Evolutionary conservation across 2,797 vertebrate species (phyloP).

Genomic region (Rhinogobio ventralis): DNA sequence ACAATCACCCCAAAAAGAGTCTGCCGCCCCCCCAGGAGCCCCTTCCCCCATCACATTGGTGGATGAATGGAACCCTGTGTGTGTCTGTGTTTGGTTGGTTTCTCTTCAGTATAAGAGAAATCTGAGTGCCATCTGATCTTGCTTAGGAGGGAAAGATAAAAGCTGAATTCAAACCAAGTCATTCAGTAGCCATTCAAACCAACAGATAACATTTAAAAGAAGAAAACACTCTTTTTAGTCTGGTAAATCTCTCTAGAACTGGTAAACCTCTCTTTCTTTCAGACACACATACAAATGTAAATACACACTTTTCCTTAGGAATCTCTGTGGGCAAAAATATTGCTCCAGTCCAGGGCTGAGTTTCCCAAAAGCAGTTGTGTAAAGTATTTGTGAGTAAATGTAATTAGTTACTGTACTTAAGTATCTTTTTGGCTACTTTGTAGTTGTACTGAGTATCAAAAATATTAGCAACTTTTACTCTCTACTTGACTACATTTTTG

Average conservation of each 20-base stretch:
- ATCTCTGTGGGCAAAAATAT: not conserved
- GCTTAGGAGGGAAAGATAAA: conserved; percentile 44
- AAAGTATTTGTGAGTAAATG: too few relatives aligned
- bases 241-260: not conserved
- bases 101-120: conserved; percentile 25
- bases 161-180: conserved; percentile 40
- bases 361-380: too few relatives aligned
- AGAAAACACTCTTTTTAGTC: not conserved
- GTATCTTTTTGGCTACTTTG: too few relatives aligned
- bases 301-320: not conserved
- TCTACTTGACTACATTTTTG: too few relatives aligned
- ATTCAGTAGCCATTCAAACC: conserved; percentile 42
- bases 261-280: not conserved
- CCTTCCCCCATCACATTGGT: conserved; percentile 35
- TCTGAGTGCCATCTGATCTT: conserved; percentile 46
- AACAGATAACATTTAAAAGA: conserved; percentile 39
- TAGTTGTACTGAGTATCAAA: too few relatives aligned
- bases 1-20: conserved; percentile 41
- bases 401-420: too few relatives aligned
- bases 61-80: conserved; percentile 53
- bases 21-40: not conserved
- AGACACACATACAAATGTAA: not conserved
- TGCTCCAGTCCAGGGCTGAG: not conserved
- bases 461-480: too few relatives aligned
- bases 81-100: conserved; percentile 15